Evolutionary conservation across 2,113 vertebrate species (phyloP).

Genomic region (Zosterops pallidus): DNA sequence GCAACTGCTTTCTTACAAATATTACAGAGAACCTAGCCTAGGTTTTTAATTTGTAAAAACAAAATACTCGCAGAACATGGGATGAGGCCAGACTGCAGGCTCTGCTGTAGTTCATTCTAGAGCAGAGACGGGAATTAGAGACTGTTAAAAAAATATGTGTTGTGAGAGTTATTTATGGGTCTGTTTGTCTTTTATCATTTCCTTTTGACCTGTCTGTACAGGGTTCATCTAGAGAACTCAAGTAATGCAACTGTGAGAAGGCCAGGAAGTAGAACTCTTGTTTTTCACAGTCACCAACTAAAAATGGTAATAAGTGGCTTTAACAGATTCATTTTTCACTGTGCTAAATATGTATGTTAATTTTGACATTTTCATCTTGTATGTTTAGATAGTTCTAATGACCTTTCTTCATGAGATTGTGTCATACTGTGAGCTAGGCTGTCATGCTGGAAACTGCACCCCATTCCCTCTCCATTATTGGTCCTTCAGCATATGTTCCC

Average conservation of each 20-base stretch:
- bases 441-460: background rate
- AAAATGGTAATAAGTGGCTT: constrained; percentile 56
- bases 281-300: constrained; percentile 22
- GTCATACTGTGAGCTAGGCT: background rate
- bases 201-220: constrained; percentile 25
- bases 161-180: background rate
- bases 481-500: background rate
- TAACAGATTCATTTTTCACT: background rate
- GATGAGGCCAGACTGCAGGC: background rate
- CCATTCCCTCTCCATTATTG: background rate
- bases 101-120: background rate
- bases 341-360: background rate
- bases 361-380: background rate
- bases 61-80: background rate
- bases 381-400: background rate
- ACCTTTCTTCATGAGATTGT: background rate
- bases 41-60: background rate
- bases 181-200: background rate
- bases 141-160: background rate
- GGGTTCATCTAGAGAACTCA: constrained; percentile 40
- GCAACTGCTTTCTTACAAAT: background rate
- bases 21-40: background rate
- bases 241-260: constrained; percentile 68
- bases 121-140: background rate
- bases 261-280: constrained; percentile 48